Conservation (phyloP, 2,113 vertebrate genomes). For the Ramphastos sulfuratus region DNA sequence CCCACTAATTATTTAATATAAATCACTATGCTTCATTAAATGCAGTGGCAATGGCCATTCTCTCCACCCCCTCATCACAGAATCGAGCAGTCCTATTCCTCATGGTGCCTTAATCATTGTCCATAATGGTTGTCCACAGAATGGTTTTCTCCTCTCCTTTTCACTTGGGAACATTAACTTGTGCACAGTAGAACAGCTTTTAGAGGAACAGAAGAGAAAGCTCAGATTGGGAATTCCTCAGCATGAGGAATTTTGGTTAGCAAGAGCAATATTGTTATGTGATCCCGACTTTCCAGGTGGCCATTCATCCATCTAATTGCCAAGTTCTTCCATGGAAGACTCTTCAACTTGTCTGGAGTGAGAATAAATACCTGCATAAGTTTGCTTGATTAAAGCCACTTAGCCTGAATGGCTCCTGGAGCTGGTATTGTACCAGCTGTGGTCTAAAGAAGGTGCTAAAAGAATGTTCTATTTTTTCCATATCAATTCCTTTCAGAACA, state of each 20-base stretch:
- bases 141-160: neutral
- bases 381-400: neutral
- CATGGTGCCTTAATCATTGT: neutral
- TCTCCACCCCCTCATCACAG: neutral
- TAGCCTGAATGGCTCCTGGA: neutral
- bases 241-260: neutral
- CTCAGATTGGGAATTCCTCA: neutral
- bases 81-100: neutral
- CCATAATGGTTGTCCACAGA: neutral
- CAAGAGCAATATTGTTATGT: neutral
- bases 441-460: neutral
- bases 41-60: neutral
- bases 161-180: neutral
- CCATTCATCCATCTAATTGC: neutral
- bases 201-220: neutral
- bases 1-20: neutral
- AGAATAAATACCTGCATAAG: neutral
- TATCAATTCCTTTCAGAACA: neutral
- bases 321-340: neutral
- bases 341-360: neutral
- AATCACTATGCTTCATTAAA: neutral
- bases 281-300: neutral
- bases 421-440: neutral
- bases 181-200: neutral
- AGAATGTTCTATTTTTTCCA: neutral